Evolutionary conservation across 2,888 invertebrate species (phyloP).

Genomic region (Deroplatys truncata): DNA sequence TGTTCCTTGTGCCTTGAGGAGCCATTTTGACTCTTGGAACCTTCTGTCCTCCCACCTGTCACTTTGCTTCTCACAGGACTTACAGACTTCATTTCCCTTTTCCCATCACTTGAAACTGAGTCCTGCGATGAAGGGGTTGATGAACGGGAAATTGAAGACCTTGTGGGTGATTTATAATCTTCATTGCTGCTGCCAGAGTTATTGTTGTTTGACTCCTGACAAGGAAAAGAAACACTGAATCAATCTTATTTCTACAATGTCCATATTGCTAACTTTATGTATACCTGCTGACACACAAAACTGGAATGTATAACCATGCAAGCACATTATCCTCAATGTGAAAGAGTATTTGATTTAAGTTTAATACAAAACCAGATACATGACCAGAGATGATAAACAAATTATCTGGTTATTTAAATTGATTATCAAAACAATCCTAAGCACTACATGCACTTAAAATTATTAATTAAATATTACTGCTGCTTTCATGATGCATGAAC

Average conservation of each 20-base stretch:
- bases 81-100: not conserved
- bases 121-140: not conserved
- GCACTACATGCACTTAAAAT: not conserved
- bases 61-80: not conserved
- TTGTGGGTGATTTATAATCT: not conserved
- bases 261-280: not conserved
- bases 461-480: not conserved
- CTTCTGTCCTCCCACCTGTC: not conserved
- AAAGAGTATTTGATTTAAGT: not conserved
- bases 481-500: not conserved
- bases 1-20: not conserved
- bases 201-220: conserved; percentile 28
- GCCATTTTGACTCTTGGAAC: not conserved
- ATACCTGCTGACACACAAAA: not conserved
- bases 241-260: conserved; percentile 12
- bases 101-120: not conserved
- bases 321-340: not conserved
- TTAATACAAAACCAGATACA: not conserved
- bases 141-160: not conserved
- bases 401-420: not conserved
- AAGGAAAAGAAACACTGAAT: conserved; percentile 23
- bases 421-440: not conserved
- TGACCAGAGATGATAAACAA: not conserved
- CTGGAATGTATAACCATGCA: not conserved
- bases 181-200: conserved; percentile 15